A percentile compares a stretch with the other conserved stretches of the same genome.
Conservation (phyloP, 2,113 vertebrate species). For the Lepus timidus region DNA sequence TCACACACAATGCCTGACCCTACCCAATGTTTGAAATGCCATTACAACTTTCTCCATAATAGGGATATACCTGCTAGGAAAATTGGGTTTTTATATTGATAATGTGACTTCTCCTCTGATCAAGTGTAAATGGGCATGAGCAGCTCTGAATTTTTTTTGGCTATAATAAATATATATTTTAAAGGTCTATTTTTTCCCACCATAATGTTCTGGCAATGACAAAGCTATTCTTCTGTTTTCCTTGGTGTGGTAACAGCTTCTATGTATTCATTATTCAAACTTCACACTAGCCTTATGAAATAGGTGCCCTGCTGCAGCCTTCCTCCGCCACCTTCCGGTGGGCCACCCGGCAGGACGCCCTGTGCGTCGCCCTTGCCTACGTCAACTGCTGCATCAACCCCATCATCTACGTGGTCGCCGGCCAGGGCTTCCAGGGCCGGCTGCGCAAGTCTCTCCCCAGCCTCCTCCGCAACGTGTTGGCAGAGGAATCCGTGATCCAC, state of each 20-base stretch:
- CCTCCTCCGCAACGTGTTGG: constrained; percentile 85
- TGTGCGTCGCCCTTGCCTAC: constrained; percentile 89
- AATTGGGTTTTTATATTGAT: not conserved
- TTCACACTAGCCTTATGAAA: not conserved
- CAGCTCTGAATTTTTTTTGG: not conserved
- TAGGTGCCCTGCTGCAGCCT: rapidly evolving
- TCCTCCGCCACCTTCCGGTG: rapidly evolving
- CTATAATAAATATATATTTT: not conserved
- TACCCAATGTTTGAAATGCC: not conserved
- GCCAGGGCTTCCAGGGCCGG: constrained; percentile 88
- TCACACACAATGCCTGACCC: no score
- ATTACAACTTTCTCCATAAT: not conserved
- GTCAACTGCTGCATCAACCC: constrained; percentile 96
- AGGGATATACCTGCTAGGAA: not conserved
- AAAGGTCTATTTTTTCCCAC: not conserved
- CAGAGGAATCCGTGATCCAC: constrained; percentile 81
- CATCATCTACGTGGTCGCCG: constrained; percentile 92
- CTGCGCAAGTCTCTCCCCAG: constrained; percentile 84
- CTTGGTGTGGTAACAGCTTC: not conserved
- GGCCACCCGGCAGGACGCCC: rapidly evolving
- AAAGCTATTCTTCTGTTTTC: not conserved
- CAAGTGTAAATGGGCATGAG: not conserved
- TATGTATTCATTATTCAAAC: not conserved
- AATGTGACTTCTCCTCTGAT: not conserved
- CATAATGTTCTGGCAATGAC: not conserved